Conservation (phyloP, 2,797 vertebrate genomes). For the Pachyuromys duprasi region DNA sequence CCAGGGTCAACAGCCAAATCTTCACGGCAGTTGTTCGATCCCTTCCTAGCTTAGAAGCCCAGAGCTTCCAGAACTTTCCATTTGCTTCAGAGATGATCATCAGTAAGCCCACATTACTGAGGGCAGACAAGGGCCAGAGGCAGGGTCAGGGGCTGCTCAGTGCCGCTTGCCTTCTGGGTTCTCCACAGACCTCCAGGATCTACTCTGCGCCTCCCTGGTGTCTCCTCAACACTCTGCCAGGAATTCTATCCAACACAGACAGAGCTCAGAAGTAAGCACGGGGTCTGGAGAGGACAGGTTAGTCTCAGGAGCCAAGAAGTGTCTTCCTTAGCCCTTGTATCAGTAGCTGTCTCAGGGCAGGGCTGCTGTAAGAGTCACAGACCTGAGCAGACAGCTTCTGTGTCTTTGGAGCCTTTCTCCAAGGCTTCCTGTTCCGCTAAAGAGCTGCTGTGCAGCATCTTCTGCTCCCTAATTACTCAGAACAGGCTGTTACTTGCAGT, state of each 20-base stretch:
- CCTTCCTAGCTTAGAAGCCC: not conserved
- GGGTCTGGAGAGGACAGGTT: not conserved
- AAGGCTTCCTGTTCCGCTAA: not conserved
- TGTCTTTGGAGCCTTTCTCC: not conserved
- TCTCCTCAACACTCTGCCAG: not conserved
- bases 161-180: not conserved
- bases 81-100: not conserved
- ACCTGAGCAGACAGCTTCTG: not conserved
- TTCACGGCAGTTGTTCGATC: not conserved
- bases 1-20: not conserved
- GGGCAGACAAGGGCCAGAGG: not conserved
- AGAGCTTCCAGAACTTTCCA: not conserved
- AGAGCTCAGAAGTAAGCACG: not conserved
- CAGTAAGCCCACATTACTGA: not conserved
- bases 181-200: not conserved
- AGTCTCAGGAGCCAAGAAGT: not conserved
- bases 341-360: not conserved
- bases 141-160: too few species aligned
- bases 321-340: not conserved
- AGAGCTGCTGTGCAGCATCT: not conserved
- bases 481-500: not conserved
- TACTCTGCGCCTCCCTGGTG: not conserved
- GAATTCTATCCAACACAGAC: not conserved
- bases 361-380: not conserved
- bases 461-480: not conserved